Evolutionary conservation across 1,140 invertebrate genomes (phyloP).

Genomic region (Diorhabda sublineata): DNA sequence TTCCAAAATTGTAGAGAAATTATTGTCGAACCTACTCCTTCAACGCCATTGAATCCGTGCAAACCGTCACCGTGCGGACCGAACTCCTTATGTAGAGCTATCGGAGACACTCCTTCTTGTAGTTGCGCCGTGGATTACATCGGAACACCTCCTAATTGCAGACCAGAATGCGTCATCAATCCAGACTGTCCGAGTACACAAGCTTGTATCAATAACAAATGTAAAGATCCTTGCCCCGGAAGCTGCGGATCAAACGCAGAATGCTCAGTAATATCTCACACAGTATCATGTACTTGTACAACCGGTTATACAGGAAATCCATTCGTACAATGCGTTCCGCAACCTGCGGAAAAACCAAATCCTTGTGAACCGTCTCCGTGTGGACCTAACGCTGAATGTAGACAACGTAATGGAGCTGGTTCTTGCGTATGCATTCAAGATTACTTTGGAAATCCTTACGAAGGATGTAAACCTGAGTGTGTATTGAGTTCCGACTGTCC

Average conservation of each 20-base stretch:
- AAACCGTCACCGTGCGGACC: slow-evolving; percentile 74
- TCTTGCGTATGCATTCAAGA: slow-evolving; percentile 68
- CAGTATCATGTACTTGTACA: slow-evolving; percentile 70
- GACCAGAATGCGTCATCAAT: slow-evolving; percentile 73
- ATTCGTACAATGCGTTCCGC: slow-evolving; percentile 56
- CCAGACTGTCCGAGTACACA: slow-evolving; percentile 69
- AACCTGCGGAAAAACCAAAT: slow-evolving; percentile 41
- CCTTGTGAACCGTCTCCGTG: slow-evolving; percentile 52
- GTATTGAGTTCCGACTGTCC: slow-evolving; percentile 72
- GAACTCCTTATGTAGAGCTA: slow-evolving; percentile 64
- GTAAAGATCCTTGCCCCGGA: slow-evolving; percentile 70
- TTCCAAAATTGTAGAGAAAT: slow-evolving; percentile 70
- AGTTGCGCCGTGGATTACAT: slow-evolving; percentile 66
- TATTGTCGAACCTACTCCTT: slow-evolving; percentile 40
- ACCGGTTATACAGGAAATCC: slow-evolving; percentile 75
- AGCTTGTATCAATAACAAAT: slow-evolving; percentile 72
- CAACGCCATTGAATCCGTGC: slow-evolving; percentile 58
- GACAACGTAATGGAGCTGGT: slow-evolving; percentile 59
- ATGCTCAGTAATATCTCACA: slow-evolving; percentile 70
- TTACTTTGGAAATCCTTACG: slow-evolving; percentile 75
- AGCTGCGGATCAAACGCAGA: slow-evolving; percentile 73
- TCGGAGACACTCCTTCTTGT: slow-evolving; percentile 62
- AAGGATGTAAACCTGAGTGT: slow-evolving; percentile 76
- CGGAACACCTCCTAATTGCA: slow-evolving; percentile 68
- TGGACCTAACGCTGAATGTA: slow-evolving; percentile 64